Evolutionary conservation across 1,140 invertebrate species (phyloP).

Genomic region (Zaprionus vittiger): DNA sequence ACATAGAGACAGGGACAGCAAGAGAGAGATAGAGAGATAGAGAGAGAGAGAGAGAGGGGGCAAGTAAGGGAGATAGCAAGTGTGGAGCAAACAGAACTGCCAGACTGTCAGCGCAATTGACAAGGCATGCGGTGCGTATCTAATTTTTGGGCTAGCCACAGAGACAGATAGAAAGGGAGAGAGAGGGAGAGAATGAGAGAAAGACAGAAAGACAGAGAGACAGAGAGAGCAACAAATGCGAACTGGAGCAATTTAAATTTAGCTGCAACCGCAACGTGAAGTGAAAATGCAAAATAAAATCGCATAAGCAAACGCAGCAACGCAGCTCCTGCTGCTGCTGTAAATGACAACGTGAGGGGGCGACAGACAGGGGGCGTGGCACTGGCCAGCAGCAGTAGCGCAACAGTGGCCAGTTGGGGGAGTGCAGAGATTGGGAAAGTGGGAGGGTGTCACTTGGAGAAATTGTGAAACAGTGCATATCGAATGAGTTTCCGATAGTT

Average conservation of each 20-base stretch:
- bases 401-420: background rate
- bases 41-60: background rate
- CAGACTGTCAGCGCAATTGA: slow-evolving; percentile 31
- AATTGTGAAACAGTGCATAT: slow-evolving; percentile 78
- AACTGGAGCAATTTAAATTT: slow-evolving; percentile 60
- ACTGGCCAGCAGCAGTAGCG: background rate
- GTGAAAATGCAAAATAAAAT: slow-evolving; percentile 69
- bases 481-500: slow-evolving; percentile 82
- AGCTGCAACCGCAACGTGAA: slow-evolving; percentile 65
- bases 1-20: background rate
- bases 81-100: background rate
- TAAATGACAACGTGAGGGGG: slow-evolving; percentile 57
- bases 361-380: background rate
- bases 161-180: background rate
- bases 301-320: slow-evolving; percentile 44
- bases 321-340: slow-evolving; percentile 35
- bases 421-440: background rate
- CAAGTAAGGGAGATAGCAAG: background rate
- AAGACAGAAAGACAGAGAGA: background rate
- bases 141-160: slow-evolving; percentile 22
- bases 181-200: background rate
- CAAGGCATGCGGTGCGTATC: slow-evolving; percentile 16
- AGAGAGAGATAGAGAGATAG: background rate
- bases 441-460: slow-evolving; percentile 24
- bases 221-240: slow-evolving; percentile 10